Percentiles rank a stretch among this genome's conserved stretches.
These are phyloP conservation scores for Caenorhabditis tropicalis DNA, from an alignment of 1,140 invertebrate species.

Conservation along the genomic window DNA sequence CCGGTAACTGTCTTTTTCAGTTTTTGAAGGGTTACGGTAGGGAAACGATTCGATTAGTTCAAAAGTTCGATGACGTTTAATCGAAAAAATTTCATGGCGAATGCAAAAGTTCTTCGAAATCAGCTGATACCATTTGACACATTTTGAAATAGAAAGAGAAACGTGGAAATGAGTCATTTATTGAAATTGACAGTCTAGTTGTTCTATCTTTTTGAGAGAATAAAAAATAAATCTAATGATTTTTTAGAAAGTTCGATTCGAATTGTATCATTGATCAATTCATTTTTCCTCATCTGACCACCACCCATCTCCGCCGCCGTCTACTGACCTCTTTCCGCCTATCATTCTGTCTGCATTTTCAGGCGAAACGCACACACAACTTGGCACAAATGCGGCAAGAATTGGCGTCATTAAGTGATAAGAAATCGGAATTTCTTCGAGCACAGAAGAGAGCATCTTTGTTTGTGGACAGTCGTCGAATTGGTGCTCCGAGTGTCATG, in stretches of 20 bases:
- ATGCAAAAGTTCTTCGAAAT: not conserved
- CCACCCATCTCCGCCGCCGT: not conserved
- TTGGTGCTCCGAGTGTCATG: slow-evolving; percentile 46
- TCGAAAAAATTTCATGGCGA: not conserved
- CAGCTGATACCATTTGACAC: not conserved
- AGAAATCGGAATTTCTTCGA: slow-evolving; percentile 40
- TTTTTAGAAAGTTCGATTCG: no score
- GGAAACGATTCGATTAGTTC: no score
- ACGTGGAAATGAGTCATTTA: not conserved
- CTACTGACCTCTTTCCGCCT: not conserved
- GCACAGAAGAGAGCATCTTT: slow-evolving; percentile 52
- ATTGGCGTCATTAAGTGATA: slow-evolving; percentile 31
- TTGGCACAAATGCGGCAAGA: slow-evolving; percentile 35
- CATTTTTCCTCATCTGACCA: not conserved
- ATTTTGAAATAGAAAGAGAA: not conserved
- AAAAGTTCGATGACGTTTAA: no score
- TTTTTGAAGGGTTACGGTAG: no score
- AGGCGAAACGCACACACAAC: slow-evolving; percentile 23
- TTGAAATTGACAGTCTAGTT: no score
- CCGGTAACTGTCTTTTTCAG: no score
- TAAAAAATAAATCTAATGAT: no score
- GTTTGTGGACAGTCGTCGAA: slow-evolving; percentile 44
- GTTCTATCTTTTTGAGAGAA: no score
- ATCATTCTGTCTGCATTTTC: not conserved
- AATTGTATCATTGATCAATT: slow-evolving; percentile 21